Percentiles rank a stretch among this genome's conserved stretches.
phyloP scores from a whole-genome alignment of 2,797 vertebrate species.

The Muscicapa comitata region DNA sequence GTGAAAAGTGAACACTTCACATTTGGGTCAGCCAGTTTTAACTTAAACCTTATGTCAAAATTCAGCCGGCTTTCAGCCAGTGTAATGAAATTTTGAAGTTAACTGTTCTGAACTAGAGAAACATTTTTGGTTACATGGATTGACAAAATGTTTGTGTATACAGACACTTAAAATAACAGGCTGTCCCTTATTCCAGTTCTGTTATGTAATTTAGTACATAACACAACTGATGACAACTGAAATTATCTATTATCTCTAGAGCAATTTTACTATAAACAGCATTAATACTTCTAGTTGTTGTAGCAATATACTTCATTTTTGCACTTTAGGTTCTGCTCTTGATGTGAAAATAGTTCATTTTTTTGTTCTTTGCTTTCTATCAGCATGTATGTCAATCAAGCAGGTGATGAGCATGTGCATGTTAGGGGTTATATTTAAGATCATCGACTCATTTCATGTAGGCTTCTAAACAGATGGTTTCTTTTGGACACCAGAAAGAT shows the following conservation, averaged over 20 bases:
- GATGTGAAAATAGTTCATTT: background rate
- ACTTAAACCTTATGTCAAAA: background rate
- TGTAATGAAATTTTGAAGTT: background rate
- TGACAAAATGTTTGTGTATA: background rate
- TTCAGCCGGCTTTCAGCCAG: background rate
- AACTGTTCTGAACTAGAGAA: background rate
- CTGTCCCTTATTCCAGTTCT: background rate
- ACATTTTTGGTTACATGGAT: background rate
- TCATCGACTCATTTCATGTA: constrained; percentile 27
- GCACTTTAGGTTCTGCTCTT: background rate
- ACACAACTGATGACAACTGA: background rate
- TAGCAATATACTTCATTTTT: background rate
- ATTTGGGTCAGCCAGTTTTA: background rate
- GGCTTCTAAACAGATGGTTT: constrained; percentile 53
- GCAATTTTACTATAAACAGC: background rate
- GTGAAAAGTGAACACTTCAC: background rate
- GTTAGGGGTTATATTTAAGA: constrained; percentile 32
- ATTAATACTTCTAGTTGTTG: background rate
- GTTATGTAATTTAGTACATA: background rate
- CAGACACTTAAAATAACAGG: background rate
- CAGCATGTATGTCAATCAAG: constrained; percentile 26
- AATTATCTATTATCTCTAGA: background rate
- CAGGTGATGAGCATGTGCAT: background rate
- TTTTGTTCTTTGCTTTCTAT: background rate
- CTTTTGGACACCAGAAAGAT: background rate